Evolutionary conservation across 2,113 vertebrate species (phyloP).

Genomic region (Chiloscyllium plagiosum): DNA sequence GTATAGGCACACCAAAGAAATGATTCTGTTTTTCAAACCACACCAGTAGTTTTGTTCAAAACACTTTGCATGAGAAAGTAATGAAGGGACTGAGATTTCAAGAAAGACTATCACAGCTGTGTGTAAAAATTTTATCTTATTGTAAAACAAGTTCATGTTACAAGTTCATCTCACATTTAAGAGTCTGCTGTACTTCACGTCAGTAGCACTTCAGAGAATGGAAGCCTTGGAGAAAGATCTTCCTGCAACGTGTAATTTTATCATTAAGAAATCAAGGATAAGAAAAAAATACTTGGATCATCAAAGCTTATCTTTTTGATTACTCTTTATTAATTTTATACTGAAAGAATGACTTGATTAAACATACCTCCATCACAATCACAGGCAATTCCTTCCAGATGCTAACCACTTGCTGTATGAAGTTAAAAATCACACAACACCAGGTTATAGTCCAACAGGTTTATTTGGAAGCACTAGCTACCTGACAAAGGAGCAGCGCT

Average conservation of each 20-base stretch:
- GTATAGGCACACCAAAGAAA: neutral
- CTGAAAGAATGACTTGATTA: too few species aligned
- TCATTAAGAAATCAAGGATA: neutral
- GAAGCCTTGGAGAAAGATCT: neutral
- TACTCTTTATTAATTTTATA: neutral
- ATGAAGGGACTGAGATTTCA: neutral
- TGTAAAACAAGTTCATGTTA: neutral
- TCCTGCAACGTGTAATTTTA: neutral
- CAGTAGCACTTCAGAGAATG: neutral
- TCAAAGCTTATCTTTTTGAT: neutral
- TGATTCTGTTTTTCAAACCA: neutral
- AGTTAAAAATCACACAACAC: too few species aligned
- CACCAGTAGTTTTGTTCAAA: neutral
- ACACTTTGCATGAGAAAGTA: neutral
- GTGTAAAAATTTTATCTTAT: neutral
- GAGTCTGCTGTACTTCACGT: neutral
- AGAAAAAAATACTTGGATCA: neutral
- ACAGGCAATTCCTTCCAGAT: too few species aligned
- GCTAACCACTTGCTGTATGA: too few species aligned
- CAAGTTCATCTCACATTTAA: constrained; percentile 10
- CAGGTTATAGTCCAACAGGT: too few species aligned
- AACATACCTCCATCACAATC: too few species aligned
- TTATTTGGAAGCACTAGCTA: too few species aligned
- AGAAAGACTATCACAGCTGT: constrained; percentile 18
- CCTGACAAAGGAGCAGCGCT: too few species aligned